Evolutionary conservation across 2,797 vertebrate genomes (phyloP).

Genomic region (Hypotaenidia okinawae): DNA sequence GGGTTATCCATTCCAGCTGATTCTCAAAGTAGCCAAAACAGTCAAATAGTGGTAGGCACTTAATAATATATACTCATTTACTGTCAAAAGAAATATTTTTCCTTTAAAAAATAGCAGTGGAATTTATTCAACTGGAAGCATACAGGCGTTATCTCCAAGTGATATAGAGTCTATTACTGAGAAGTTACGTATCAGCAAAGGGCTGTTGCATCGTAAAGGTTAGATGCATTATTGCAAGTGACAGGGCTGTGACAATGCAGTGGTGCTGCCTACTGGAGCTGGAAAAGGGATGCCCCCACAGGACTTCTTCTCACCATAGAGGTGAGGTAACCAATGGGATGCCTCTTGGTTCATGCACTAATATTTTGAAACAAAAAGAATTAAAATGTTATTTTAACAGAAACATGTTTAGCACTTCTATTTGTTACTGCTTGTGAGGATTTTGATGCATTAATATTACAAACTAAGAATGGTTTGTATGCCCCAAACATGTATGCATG

Average conservation of each 20-base stretch:
- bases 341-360: neutral
- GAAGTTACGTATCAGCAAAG: neutral
- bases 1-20: neutral
- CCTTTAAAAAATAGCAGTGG: neutral
- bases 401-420: neutral
- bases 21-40: neutral
- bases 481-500: accelerated
- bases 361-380: neutral
- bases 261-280: neutral
- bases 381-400: neutral
- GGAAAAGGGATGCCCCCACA: neutral
- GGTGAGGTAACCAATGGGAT: neutral
- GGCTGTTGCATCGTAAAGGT: neutral
- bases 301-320: neutral
- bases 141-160: neutral
- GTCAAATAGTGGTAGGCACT: neutral
- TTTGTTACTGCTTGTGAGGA: neutral
- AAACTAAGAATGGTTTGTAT: neutral
- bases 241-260: neutral
- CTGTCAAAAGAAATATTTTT: neutral
- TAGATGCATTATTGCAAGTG: neutral
- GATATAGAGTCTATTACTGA: neutral
- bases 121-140: neutral
- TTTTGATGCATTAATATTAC: neutral
- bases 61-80: neutral